Evolutionary conservation across 2,888 invertebrate species (phyloP).

Genomic region (Dicranocentrus wangi): DNA sequence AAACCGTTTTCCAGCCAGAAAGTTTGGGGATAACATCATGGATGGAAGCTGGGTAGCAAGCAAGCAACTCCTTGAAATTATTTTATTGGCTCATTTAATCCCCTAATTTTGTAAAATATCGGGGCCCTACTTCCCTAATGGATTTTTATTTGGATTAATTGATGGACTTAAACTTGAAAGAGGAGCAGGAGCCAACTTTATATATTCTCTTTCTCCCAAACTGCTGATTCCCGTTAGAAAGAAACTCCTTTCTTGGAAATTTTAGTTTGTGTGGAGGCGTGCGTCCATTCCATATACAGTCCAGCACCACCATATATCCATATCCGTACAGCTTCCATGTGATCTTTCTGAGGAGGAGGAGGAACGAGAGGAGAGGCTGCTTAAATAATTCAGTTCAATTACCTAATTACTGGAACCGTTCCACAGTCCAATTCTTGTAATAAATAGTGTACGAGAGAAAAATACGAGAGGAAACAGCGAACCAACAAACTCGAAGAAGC

Average conservation of each 20-base stretch:
- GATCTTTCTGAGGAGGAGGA: slow-evolving; percentile 6
- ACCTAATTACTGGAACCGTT: slow-evolving; percentile 58
- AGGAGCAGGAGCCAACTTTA: background rate
- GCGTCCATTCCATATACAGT: no score
- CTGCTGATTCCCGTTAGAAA: no score
- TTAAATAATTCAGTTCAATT: slow-evolving; percentile 63
- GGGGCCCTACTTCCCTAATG: slow-evolving; percentile 22
- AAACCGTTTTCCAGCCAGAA: background rate
- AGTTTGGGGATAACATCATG: background rate
- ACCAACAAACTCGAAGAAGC: no score
- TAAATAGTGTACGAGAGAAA: slow-evolving; percentile 31
- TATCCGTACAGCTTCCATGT: no score
- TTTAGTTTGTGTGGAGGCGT: no score
- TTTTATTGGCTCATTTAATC: slow-evolving; percentile 25
- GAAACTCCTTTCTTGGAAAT: no score
- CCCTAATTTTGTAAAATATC: slow-evolving; percentile 4
- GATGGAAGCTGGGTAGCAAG: background rate
- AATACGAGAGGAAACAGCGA: background rate
- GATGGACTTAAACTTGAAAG: background rate
- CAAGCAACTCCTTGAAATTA: slow-evolving; percentile 2
- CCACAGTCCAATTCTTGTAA: slow-evolving; percentile 20
- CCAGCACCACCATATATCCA: no score
- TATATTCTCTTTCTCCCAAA: background rate
- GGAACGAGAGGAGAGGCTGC: slow-evolving; percentile 1
- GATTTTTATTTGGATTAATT: slow-evolving; percentile 39